These are phyloP conservation scores for Callionymus lyra DNA, from an alignment of 2,113 vertebrate species.

Conservation along the genomic window DNA sequence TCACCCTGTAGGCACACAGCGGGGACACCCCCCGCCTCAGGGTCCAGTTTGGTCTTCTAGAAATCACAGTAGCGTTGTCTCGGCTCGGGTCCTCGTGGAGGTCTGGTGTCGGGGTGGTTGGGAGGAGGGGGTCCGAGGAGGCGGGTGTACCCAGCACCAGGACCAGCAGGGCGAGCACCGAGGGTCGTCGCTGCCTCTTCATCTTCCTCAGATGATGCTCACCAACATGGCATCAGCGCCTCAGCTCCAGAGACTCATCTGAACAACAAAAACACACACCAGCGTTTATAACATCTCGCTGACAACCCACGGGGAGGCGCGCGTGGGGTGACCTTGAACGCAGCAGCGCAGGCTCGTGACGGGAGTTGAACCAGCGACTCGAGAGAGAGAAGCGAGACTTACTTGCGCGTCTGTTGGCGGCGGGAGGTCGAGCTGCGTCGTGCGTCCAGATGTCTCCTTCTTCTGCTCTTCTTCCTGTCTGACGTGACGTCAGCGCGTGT, in stretches of 20 bases:
- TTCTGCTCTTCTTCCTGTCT: slow-evolving; percentile 35
- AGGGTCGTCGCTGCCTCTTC: slow-evolving; percentile 33
- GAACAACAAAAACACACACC: slow-evolving; percentile 28
- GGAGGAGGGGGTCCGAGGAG: slow-evolving; percentile 19
- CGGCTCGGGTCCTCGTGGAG: slow-evolving; percentile 21
- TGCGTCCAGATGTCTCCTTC: slow-evolving; percentile 27
- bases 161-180: slow-evolving; percentile 42
- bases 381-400: background rate
- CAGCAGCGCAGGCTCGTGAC: background rate
- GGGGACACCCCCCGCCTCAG: slow-evolving; percentile 31
- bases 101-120: too few relatives aligned
- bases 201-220: slow-evolving; percentile 27
- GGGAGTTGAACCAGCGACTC: background rate
- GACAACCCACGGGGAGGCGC: background rate
- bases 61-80: slow-evolving; percentile 22
- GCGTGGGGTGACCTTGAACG: slow-evolving; percentile 28
- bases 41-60: slow-evolving; percentile 26
- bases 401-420: background rate
- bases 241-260: slow-evolving; percentile 24
- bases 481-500: slow-evolving; percentile 30
- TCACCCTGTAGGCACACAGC: slow-evolving; percentile 61
- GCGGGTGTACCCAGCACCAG: slow-evolving; percentile 41
- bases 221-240: slow-evolving; percentile 36
- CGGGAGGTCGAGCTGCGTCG: slow-evolving; percentile 1
- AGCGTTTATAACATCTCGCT: background rate